A percentile compares a stretch with the other conserved stretches of the same genome.
phyloP scores from a whole-genome alignment of 1,140 invertebrate genomes.

The Trichogramma pretiosum region DNA sequence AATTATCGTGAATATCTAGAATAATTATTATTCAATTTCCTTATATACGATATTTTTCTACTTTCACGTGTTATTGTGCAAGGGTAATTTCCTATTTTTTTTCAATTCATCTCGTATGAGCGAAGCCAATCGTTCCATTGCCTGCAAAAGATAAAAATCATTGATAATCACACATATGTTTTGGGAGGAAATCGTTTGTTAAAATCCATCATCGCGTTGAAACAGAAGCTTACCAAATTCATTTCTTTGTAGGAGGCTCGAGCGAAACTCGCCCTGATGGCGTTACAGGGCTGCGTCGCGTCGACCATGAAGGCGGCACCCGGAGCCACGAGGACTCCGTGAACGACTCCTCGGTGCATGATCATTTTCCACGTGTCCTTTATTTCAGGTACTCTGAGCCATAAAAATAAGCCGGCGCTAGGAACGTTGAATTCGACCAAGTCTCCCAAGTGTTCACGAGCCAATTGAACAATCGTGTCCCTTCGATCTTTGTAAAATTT shows the following conservation, averaged over 20 bases:
- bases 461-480: conserved; percentile 52
- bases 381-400: conserved; percentile 61
- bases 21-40: neutral
- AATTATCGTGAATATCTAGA: too few relatives aligned
- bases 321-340: conserved; percentile 59
- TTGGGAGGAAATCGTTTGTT: neutral
- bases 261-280: conserved; percentile 61
- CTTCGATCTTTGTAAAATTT: conserved; percentile 57
- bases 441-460: conserved; percentile 56
- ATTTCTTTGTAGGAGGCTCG: conserved; percentile 56
- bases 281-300: conserved; percentile 49
- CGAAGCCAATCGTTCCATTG: conserved; percentile 32
- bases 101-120: conserved; percentile 31
- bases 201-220: neutral
- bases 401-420: conserved; percentile 67
- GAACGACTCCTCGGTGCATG: conserved; percentile 49
- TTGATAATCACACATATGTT: neutral
- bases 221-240: conserved; percentile 36
- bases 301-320: conserved; percentile 61
- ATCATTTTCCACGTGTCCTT: conserved; percentile 66
- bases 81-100: conserved; percentile 20
- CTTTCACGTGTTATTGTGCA: conserved; percentile 25
- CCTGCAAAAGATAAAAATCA: conserved; percentile 25
- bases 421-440: conserved; percentile 57
- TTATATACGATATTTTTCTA: conserved; percentile 3